Conservation (phyloP, 2,113 vertebrate species). For the Brienomyrus brachyistius region DNA sequence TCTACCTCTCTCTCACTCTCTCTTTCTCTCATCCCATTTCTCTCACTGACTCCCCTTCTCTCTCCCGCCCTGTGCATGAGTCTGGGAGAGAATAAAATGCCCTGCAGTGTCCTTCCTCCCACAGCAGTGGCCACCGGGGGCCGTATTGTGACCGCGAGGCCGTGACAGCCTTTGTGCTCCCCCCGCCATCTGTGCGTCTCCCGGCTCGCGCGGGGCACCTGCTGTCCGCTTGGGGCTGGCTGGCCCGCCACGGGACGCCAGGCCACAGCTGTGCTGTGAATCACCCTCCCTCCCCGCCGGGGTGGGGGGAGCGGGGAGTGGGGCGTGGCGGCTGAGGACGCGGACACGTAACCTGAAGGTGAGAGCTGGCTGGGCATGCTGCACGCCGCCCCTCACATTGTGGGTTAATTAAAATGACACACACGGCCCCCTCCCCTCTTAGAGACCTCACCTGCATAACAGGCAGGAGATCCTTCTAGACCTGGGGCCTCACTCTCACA, state of each 20-base stretch:
- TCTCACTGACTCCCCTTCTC: not conserved
- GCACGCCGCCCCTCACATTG: not conserved
- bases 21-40: not conserved
- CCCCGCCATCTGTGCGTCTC: not conserved
- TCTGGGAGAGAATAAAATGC: not conserved
- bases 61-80: not conserved
- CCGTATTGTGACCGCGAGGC: not conserved
- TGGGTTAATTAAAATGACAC: conserved; percentile 3
- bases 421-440: not conserved
- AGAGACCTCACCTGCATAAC: not conserved
- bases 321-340: not conserved
- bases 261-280: not conserved
- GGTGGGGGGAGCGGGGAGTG: not conserved
- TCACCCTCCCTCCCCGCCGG: not conserved
- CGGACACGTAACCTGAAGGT: not conserved
- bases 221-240: not conserved
- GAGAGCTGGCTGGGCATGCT: not conserved
- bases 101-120: conserved; percentile 2
- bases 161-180: not conserved
- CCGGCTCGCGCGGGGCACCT: not conserved
- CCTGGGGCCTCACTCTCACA: not conserved
- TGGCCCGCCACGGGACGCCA: not conserved
- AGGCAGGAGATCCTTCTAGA: not conserved
- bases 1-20: not conserved
- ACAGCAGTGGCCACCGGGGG: not conserved